Base-by-base conservation (phyloP, 2,888 invertebrate species). In the Mesorhabditis spiculigera region DNA sequence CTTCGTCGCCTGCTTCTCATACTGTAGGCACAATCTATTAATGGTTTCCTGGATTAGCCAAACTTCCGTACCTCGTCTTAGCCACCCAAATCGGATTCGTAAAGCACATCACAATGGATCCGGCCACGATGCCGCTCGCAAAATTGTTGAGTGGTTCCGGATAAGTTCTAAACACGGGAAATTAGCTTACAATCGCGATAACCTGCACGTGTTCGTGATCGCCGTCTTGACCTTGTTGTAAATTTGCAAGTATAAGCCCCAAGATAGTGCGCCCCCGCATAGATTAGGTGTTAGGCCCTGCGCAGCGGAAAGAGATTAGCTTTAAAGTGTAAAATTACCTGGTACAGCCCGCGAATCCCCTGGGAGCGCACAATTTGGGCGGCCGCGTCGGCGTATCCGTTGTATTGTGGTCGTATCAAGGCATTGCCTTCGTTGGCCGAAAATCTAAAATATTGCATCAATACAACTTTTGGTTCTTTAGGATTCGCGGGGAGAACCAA, bases 41-140 rank as follows among this genome's bases (percentile, higher is more conserved):
- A 44, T 28, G 62, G 8, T 63, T 63, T 63, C 13, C 10, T 41
- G 41, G 6, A 63, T 8, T 63, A n/a, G 63, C 41, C 16, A 16
- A 6, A 45, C n/a, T 44, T 45, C 13, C 13, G 10, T 62, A 79
- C 69, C 96, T 86, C 2, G 98, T 98, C 89, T 99, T 99, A 71
- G 95, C 93, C 79, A 98, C 96, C 97, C 97, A 99, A 83, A 98
- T 92, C 66, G 98, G 98, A 89, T 98, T 98, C 67, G 97, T 96
- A 88, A 96, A 90, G 67, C 93, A 86, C 69, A 96, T 82, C 44
- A 85, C 74, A 28, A 79, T 71, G 1, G 78, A 73, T 4, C 81
- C 84, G 5, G 80, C 72, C 3, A 77, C 58, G 43, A 73, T 77
- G 8, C 82, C 83, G 45, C 77, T 76, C 10, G 78, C 67, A n/a